Evolutionary conservation across 2,797 vertebrate genomes (phyloP), one percentile per base, ranked within the genome.

Genomic region (Lacerta bilineata): DNA sequence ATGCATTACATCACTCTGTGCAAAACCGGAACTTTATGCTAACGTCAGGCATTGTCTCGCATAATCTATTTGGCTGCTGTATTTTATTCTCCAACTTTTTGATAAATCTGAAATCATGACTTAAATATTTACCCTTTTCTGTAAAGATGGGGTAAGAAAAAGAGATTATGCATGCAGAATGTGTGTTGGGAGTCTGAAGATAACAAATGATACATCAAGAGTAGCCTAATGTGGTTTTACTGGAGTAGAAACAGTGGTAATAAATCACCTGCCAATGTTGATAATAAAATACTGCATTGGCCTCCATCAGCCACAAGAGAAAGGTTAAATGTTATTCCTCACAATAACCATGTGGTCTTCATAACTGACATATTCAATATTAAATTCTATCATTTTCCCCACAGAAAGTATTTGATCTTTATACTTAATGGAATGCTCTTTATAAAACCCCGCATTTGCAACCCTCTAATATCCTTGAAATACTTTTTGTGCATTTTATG

Each of bases 221-320:
- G 91, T 86, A 95, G 94, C 94, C 94, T 98, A 98, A 97, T 96
- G 96, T 96, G 95, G 94, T 97, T 97, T 97, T 97, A 96, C 97
- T 96, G 95, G 95, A 96, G 95, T 97, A 97, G 97, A 97, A 97
- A 95, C 95, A 95, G 95, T 94, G 91, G 95, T 96, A 97, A 98
- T 98, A 97, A 97, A 98, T 98, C 96, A 97, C 89, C 94, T 97
- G 97, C 95, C 96, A 96, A 79, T 95, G 96, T 88, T 97, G 96
- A 97, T 97, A 97, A 97, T 97, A 97, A 97, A 97, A 96, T 95
- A 97, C 94, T 95, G 95, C 94, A 90, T 92, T 94, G 95, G 96
- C 94, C 94, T 97, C 95, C 95, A 95, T 97, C 95, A 97, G 93
- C 94, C 95, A 91, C 93, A 95, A 96, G 92, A 96, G 91, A 97